Evolutionary conservation across 2,797 vertebrate genomes (phyloP), one percentile per base, ranked within the genome.

Genomic region (Cuniculus paca): DNA sequence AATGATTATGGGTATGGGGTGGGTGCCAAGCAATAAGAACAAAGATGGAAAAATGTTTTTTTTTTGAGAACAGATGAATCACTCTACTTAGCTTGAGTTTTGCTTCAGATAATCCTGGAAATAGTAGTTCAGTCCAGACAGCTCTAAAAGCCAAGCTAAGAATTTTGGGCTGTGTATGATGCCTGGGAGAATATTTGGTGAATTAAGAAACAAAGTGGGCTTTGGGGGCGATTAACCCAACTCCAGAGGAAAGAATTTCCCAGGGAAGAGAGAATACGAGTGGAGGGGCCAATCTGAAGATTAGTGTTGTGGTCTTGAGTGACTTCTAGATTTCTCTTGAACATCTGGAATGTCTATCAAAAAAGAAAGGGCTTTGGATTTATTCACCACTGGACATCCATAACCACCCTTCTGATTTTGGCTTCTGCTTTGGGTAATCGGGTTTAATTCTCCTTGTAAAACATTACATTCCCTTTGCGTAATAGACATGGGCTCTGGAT

Each of bases 391-490:
- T 39, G 63, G 79, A 91, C 56, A 88, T 26, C 88, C 12, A 80
- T 83, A 39, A 28, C 26, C 20, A 7, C 24, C 34, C 48, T 72
- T 82, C 45, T 61, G 83, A 24, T 39, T 93, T 93, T 88, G 92
- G 88, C 79, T 86, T 90, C 54, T 88, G 52, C 54, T 54, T 60
- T 68, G 75, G 11, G 48, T 65, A 52, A 26, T 88, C 61, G 52
- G 54, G 50, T 81, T 82, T 61, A 68, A 75, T 63, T 89, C 39
- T 24, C 79, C 74, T 91, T 75, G 54, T 83, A 26, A 78, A 93
- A 24, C 5, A 19, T 54, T 42, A 36, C 24, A 63, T 81, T 93
- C 14, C 81, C 65, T 92, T 93, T 88, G 54, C 3, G 0, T 5
- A 48, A 58, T 13, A 75, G 77, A 79, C 42, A n/a, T 45, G 78